These are phyloP conservation scores for Sarcophaga variegata DNA, from an alignment of 2,888 invertebrate species.

Conservation along the genomic window DNA sequence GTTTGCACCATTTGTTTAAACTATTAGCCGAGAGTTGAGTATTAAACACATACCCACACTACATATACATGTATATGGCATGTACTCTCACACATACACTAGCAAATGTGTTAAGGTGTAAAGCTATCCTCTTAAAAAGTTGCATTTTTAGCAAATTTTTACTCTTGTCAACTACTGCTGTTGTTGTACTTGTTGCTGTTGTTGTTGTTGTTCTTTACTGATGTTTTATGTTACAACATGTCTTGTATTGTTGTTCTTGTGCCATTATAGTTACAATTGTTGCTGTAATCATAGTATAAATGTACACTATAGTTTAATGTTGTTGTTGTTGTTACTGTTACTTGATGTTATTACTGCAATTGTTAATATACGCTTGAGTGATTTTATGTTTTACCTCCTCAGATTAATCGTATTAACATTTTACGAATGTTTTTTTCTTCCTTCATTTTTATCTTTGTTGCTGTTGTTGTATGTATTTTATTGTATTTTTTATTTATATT, in stretches of 20 bases:
- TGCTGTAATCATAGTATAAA: slow-evolving; percentile 1
- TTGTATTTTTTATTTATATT: neutral
- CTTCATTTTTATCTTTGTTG: slow-evolving; percentile 15
- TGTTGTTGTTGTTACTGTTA: slow-evolving; percentile 41
- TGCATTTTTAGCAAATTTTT: slow-evolving; percentile 62
- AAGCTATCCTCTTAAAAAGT: slow-evolving; percentile 67
- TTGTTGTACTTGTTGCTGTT: slow-evolving; percentile 20
- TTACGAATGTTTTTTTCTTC: slow-evolving; percentile 32
- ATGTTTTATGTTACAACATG: slow-evolving; percentile 9
- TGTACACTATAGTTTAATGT: no score
- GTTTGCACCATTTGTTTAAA: slow-evolving; percentile 38
- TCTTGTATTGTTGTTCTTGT: slow-evolving; percentile 11
- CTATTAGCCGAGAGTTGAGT: slow-evolving; percentile 59
- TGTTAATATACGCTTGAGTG: slow-evolving; percentile 64
- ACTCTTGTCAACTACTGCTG: slow-evolving; percentile 5
- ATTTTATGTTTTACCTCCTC: slow-evolving; percentile 64
- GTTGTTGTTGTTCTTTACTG: slow-evolving; percentile 8
- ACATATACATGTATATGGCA: slow-evolving; percentile 9
- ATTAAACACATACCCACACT: slow-evolving; percentile 23
- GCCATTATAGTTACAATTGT: slow-evolving; percentile 10
- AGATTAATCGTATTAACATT: slow-evolving; percentile 68
- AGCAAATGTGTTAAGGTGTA: slow-evolving; percentile 52
- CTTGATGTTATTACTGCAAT: slow-evolving; percentile 66
- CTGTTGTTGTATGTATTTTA: neutral
- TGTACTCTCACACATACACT: neutral